Percentiles rank a stretch among this genome's conserved stretches.
phyloP scores from a whole-genome alignment of 2,113 vertebrate species.

The Monopterus albus region DNA sequence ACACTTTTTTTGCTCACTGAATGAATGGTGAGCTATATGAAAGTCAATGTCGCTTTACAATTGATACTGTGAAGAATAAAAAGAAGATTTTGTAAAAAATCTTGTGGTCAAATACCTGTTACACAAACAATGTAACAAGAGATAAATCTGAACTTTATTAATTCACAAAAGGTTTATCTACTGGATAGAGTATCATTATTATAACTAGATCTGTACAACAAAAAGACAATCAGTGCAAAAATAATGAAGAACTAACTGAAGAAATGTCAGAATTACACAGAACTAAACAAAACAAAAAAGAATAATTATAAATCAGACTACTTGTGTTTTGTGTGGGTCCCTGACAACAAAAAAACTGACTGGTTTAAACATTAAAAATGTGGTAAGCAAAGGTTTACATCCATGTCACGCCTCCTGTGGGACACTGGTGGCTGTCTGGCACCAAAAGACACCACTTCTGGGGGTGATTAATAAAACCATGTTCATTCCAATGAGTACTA shows the following conservation, averaged over 20 bases:
- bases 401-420: slow-evolving; percentile 31
- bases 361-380: not conserved
- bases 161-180: slow-evolving; percentile 64
- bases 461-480: no score
- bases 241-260: not conserved
- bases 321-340: not conserved
- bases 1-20: no score
- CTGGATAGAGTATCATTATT: slow-evolving; percentile 45
- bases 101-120: no score
- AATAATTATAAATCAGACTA: not conserved
- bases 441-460: slow-evolving; percentile 12
- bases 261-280: slow-evolving; percentile 25
- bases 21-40: no score
- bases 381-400: slow-evolving; percentile 37
- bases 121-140: no score
- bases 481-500: no score
- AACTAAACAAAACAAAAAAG: not conserved
- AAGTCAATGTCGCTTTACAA: no score
- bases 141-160: slow-evolving; percentile 63
- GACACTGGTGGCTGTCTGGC: slow-evolving; percentile 3
- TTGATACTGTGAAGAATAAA: no score
- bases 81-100: no score
- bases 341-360: not conserved
- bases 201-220: slow-evolving; percentile 45
- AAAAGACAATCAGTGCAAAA: slow-evolving; percentile 15